Percentiles rank a stretch among this genome's conserved stretches.
phyloP scores from a whole-genome alignment of 2,888 invertebrate species.

The Netelia fuscicornis region DNA sequence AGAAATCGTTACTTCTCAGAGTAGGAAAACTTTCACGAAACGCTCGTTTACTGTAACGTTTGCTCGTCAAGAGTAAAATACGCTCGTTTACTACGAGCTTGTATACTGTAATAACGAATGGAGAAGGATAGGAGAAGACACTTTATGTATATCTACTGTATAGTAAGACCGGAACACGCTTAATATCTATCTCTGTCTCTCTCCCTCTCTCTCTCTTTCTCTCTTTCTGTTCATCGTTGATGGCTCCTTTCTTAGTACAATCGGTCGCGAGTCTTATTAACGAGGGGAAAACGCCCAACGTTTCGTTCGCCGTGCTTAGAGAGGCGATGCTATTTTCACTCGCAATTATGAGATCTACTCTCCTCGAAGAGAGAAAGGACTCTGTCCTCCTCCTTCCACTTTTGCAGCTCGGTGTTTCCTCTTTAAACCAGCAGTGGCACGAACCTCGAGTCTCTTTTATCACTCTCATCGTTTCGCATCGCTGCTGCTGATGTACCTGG shows the following conservation, averaged over 20 bases:
- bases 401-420: too few relatives aligned
- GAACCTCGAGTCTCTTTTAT: slow-evolving; percentile 5
- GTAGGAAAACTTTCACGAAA: not conserved
- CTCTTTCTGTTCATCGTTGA: slow-evolving; percentile 13
- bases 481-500: too few relatives aligned
- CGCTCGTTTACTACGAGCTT: slow-evolving; percentile 20
- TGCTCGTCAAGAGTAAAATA: slow-evolving; percentile 41
- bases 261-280: slow-evolving; percentile 54
- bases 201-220: not conserved
- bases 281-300: slow-evolving; percentile 53
- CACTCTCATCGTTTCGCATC: slow-evolving; percentile 13
- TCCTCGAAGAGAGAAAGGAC: slow-evolving; percentile 29
- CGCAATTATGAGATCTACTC: slow-evolving; percentile 52
- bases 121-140: slow-evolving; percentile 2
- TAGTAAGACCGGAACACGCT: slow-evolving; percentile 43
- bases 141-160: not conserved
- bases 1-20: too few relatives aligned
- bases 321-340: slow-evolving; percentile 58
- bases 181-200: slow-evolving; percentile 20
- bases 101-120: slow-evolving; percentile 15
- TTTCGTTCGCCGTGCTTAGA: not conserved
- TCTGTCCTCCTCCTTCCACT: not conserved
- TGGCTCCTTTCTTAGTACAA: slow-evolving; percentile 56
- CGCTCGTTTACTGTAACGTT: slow-evolving; percentile 34
- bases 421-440: not conserved